These are phyloP conservation scores for Pionites leucogaster DNA, from an alignment of 2,113 vertebrate species.

Conservation along the genomic window DNA sequence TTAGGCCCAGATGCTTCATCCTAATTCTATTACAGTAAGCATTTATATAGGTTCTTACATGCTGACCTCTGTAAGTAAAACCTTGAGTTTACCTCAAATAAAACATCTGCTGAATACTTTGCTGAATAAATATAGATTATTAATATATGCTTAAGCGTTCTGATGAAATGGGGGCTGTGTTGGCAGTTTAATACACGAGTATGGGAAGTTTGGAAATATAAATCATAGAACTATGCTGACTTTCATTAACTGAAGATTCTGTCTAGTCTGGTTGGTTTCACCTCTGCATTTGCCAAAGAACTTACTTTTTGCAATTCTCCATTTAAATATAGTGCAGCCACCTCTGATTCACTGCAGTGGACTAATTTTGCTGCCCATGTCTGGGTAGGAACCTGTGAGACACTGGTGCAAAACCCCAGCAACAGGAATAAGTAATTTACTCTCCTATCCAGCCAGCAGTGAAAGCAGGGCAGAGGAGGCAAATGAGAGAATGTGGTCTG, in stretches of 20 bases:
- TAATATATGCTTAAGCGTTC: constrained; percentile 13
- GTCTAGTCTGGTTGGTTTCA: not conserved
- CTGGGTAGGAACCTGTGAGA: not conserved
- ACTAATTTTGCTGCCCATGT: not conserved
- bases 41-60: constrained; percentile 2
- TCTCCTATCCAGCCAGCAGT: not conserved
- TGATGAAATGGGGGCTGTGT: not conserved
- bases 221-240: not conserved
- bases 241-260: not conserved
- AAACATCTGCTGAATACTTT: constrained; percentile 36
- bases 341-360: not conserved
- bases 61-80: constrained; percentile 8
- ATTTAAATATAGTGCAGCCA: not conserved
- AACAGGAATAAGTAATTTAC: not conserved
- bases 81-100: not conserved
- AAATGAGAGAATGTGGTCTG: not conserved
- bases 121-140: constrained; percentile 20
- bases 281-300: not conserved
- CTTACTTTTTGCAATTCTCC: not conserved
- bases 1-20: not conserved
- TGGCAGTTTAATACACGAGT: not conserved
- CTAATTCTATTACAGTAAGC: constrained; percentile 28
- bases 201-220: not conserved
- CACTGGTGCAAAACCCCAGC: accelerated
- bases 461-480: not conserved